Evolutionary conservation across 1,140 invertebrate genomes (phyloP).

Genomic region (Ostrea edulis): DNA sequence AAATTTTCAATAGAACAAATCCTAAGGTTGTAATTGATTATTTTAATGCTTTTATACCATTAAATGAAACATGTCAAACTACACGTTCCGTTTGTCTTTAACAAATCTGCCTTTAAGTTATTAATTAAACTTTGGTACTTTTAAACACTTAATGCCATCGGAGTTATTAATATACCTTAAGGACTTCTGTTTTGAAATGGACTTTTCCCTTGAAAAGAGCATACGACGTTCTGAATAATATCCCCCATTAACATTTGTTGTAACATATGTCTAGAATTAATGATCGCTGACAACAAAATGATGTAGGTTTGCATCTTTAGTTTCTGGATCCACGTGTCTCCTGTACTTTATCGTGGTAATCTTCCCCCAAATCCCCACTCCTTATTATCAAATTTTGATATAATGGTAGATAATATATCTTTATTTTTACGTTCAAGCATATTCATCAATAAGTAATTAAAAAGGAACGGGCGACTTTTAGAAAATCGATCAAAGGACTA

Average conservation of each 20-base stretch:
- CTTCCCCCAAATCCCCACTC: neutral
- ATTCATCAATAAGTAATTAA: neutral
- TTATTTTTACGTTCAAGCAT: neutral
- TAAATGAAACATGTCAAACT: neutral
- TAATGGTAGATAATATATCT: neutral
- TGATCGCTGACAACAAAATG: neutral
- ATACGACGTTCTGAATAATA: neutral
- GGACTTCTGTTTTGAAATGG: neutral
- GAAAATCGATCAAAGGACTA: neutral
- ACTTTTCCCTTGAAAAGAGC: neutral
- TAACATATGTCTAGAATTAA: conserved; percentile 4
- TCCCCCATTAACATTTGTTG: conserved; percentile 1
- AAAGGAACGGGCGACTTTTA: neutral
- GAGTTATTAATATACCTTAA: neutral
- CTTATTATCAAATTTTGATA: conserved; percentile 1
- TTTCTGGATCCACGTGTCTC: neutral
- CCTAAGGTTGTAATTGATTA: conserved; percentile 11
- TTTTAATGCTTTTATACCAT: neutral
- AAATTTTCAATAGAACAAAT: neutral
- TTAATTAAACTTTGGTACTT: conserved; percentile 31
- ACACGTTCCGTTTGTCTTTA: neutral
- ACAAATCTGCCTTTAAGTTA: neutral
- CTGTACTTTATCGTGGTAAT: neutral
- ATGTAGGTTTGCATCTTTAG: neutral
- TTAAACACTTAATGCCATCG: conserved; percentile 29